These are phyloP conservation scores for Ondatra zibethicus DNA, from an alignment of 2,113 vertebrate genomes.

Conservation along the genomic window DNA sequence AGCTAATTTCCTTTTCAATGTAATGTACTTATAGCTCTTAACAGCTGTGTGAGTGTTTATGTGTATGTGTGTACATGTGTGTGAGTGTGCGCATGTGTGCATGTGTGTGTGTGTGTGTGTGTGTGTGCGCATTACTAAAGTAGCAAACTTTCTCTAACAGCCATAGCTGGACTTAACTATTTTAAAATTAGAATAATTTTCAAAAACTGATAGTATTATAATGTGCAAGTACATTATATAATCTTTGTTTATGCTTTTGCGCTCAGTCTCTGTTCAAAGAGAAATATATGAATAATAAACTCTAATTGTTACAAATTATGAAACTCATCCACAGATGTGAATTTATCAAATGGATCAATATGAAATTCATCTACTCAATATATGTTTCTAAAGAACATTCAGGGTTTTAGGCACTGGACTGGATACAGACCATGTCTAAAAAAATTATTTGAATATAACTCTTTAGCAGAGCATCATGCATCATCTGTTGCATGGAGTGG, in stretches of 20 bases:
- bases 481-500: background rate
- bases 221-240: background rate
- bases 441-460: background rate
- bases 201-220: background rate
- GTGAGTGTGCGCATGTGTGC: too few species aligned
- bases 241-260: background rate
- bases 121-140: background rate
- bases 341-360: background rate
- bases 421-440: background rate
- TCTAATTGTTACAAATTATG: background rate
- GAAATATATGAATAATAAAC: background rate
- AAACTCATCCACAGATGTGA: background rate
- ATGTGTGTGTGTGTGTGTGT: background rate
- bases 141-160: background rate
- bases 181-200: background rate
- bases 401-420: background rate
- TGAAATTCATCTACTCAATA: background rate
- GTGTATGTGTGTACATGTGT: too few species aligned
- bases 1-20: background rate
- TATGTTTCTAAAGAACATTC: background rate
- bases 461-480: background rate
- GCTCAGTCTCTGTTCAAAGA: background rate
- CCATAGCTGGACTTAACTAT: background rate
- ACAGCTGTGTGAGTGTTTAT: background rate
- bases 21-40: background rate